phyloP scores from a whole-genome alignment of 2,797 vertebrate species.

The Anniella stebbinsi region DNA sequence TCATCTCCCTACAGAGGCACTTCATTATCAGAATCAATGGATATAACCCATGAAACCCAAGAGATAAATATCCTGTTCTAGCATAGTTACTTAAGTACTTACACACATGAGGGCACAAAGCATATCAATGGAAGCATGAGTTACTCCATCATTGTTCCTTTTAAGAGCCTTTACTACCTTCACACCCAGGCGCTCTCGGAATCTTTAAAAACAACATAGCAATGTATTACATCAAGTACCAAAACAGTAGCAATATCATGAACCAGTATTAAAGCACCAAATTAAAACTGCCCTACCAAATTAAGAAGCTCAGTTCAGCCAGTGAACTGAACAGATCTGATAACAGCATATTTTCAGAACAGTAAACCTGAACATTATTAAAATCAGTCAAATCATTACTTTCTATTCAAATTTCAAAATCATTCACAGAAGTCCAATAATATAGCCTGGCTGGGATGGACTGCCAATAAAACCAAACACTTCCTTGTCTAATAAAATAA shows the following conservation, averaged over 20 bases:
- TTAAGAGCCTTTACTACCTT: slow-evolving; percentile 99
- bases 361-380: neutral
- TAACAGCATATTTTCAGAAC: neutral
- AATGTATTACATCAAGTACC: neutral
- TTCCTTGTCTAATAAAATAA: neutral
- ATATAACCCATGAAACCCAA: neutral
- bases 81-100: slow-evolving; percentile 78
- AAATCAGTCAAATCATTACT: neutral
- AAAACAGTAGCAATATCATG: neutral
- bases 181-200: slow-evolving; percentile 95
- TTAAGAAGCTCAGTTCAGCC: neutral
- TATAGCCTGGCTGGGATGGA: neutral
- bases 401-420: neutral
- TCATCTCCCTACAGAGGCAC: neutral
- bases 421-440: neutral
- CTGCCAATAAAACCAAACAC: neutral
- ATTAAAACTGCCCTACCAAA: neutral
- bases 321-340: neutral
- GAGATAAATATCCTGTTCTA: neutral
- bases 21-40: neutral
- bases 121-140: slow-evolving; percentile 97
- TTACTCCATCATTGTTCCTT: slow-evolving; percentile 94
- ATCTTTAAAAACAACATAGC: slow-evolving; percentile 79
- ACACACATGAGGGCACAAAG: slow-evolving; percentile 99
- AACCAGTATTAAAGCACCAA: neutral